Evolutionary conservation across 35 echinoderm and acorn worm genomes (phyloP).

Genomic region (Lytechinus pictus): DNA sequence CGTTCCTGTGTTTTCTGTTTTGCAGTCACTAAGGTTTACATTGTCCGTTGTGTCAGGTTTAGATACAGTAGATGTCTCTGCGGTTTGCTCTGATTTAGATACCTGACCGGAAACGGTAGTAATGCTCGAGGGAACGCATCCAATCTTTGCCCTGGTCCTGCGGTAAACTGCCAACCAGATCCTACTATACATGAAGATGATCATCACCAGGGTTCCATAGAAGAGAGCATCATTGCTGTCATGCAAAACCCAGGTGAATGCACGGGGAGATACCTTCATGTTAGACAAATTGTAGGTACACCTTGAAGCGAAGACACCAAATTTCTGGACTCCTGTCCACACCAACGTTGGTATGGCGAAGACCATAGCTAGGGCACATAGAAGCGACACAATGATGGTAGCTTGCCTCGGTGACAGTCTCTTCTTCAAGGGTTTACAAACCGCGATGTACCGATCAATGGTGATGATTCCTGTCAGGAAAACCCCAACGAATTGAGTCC

Average conservation of each 20-base stretch:
- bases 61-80: not conserved
- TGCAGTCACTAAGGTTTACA: not conserved
- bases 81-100: not conserved
- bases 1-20: not conserved
- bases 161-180: not conserved
- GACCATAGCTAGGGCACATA: not conserved
- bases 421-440: constrained; percentile 35
- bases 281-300: not conserved
- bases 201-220: not conserved
- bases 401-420: not conserved
- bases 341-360: not conserved
- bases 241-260: not conserved
- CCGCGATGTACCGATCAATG: constrained; percentile 55
- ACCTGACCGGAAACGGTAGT: not conserved
- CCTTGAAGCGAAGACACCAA: not conserved
- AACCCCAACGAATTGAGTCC: not conserved
- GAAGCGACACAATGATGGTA: not conserved
- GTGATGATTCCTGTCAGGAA: constrained; percentile 57
- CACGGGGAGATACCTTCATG: no score
- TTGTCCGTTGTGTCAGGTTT: not conserved
- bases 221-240: not conserved
- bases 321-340: not conserved
- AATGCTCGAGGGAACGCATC: not conserved
- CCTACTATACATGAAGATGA: not conserved
- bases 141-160: not conserved